These are phyloP conservation scores for Noturus placidus DNA, from an alignment of 2,113 vertebrate species.

Conservation along the genomic window DNA sequence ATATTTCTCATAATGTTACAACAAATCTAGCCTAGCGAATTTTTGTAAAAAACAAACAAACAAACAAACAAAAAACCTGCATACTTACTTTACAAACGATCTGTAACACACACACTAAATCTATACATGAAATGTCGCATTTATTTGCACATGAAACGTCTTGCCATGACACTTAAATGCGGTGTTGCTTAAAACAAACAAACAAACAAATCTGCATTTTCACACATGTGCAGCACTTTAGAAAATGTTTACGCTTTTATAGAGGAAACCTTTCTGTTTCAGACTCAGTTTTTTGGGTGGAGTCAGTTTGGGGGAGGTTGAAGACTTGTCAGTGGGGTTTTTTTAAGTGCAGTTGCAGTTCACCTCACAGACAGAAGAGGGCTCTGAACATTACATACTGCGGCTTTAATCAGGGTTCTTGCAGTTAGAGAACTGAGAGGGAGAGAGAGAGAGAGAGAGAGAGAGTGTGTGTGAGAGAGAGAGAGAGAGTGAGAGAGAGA, in stretches of 20 bases:
- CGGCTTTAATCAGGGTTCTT: background rate
- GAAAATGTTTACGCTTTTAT: background rate
- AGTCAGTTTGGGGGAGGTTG: background rate
- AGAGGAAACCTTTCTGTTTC: background rate
- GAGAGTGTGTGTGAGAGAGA: background rate
- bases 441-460: background rate
- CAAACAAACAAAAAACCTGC: no score
- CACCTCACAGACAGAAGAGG: background rate
- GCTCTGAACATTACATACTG: background rate
- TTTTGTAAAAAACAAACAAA: no score
- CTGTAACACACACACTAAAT: no score
- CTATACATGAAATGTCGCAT: background rate
- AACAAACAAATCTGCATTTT: background rate
- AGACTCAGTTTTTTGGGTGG: background rate
- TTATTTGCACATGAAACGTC: background rate
- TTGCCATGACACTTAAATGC: no score
- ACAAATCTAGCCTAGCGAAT: no score
- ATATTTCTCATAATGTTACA: no score
- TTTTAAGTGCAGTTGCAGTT: background rate
- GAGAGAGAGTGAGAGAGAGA: background rate
- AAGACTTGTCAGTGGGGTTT: background rate
- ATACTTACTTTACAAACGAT: no score
- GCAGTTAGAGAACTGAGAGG: background rate
- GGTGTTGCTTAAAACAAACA: background rate
- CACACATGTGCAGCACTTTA: background rate